These are phyloP conservation scores for Eptatretus atami DNA, from an alignment of 2,797 vertebrate genomes.

Conservation along the genomic window DNA sequence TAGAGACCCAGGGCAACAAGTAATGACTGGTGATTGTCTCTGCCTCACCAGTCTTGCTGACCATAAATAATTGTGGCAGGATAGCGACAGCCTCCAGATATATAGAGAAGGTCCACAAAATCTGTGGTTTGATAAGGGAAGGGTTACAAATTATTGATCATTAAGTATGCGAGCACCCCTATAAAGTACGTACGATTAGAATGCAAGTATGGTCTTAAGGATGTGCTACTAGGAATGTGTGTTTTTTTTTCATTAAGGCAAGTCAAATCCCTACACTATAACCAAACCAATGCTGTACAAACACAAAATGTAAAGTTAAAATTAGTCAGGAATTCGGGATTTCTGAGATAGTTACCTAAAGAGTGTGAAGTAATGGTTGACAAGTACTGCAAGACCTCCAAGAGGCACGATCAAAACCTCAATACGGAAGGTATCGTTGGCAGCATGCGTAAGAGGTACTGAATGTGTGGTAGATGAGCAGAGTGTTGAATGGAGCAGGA, in stretches of 20 bases:
- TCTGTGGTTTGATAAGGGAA: constrained; percentile 17
- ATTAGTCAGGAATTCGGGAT: no score
- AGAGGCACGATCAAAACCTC: constrained; percentile 81
- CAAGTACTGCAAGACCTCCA: constrained; percentile 56
- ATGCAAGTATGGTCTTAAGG: no score
- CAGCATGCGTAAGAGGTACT: constrained; percentile 87
- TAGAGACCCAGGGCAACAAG: constrained; percentile 78
- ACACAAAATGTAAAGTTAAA: no score
- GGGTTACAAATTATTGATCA: no score
- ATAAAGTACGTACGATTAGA: no score
- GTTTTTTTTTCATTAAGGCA: no score
- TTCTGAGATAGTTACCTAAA: constrained; percentile 24
- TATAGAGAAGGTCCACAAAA: constrained; percentile 90
- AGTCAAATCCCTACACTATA: no score
- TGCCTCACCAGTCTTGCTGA: constrained; percentile 85
- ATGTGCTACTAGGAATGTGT: no score
- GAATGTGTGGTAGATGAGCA: constrained; percentile 84
- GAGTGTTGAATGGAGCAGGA: constrained; percentile 55
- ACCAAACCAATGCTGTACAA: constrained; percentile 10
- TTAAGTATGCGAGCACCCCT: no score
- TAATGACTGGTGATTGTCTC: constrained; percentile 97
- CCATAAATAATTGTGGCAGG: constrained; percentile 87
- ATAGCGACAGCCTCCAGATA: constrained; percentile 81
- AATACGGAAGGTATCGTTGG: constrained; percentile 77
- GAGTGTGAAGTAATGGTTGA: constrained; percentile 84